A percentile compares a stretch with the other conserved stretches of the same genome.
Evolutionary conservation across 2,888 invertebrate species (phyloP).

Genomic region (Agrotis puta): DNA sequence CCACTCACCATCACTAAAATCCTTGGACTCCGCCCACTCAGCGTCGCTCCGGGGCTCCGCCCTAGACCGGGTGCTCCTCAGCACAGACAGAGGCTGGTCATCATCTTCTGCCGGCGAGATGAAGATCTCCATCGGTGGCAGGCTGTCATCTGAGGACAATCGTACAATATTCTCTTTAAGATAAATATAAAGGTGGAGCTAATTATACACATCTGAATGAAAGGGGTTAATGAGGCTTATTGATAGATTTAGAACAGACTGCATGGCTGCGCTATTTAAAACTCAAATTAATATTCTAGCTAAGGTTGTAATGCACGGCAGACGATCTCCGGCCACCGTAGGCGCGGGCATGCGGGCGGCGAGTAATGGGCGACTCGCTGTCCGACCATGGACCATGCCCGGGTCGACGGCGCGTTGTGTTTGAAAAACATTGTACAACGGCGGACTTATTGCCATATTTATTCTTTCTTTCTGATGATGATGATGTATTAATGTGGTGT

Average conservation of each 20-base stretch:
- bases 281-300: conserved; percentile 25
- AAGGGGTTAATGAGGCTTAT: conserved; percentile 6
- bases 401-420: too few relatives aligned
- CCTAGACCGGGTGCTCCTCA: conserved; percentile 19
- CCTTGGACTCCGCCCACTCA: conserved; percentile 29
- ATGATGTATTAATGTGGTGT: too few relatives aligned
- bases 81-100: conserved; percentile 56
- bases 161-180: too few relatives aligned
- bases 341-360: too few relatives aligned
- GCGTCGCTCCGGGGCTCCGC: conserved; percentile 12
- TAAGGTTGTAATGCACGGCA: neutral
- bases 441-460: too few relatives aligned
- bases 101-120: conserved; percentile 56
- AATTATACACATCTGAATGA: conserved; percentile 15
- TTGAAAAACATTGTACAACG: too few relatives aligned
- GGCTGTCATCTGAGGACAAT: conserved; percentile 39
- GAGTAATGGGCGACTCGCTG: too few relatives aligned
- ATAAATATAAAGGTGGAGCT: neutral
- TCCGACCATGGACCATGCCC: too few relatives aligned
- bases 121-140: conserved; percentile 43
- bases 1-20: conserved; percentile 53
- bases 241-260: conserved; percentile 6
- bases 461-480: too few relatives aligned
- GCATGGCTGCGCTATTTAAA: conserved; percentile 17
- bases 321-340: too few relatives aligned